Base-by-base conservation (phyloP, 2,888 invertebrate genomes). In the Drosophila longiperda region DNA sequence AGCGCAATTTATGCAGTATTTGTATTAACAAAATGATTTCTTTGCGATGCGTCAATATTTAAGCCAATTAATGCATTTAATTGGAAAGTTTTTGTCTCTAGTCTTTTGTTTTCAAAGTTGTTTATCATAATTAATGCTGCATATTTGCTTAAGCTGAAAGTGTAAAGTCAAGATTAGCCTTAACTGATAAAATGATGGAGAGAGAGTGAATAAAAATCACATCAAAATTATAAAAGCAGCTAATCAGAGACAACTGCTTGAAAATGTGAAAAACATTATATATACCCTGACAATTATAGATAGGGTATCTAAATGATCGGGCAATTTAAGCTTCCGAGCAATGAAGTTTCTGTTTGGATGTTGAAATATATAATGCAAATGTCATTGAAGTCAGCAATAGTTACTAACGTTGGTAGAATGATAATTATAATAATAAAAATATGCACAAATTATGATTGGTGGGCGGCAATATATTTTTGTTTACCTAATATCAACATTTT, bases 61-160 rank as follows among this genome's bases (percentile, higher is more conserved):
- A 61, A 49, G 79, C 36, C 20, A n/a, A 32, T 59, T 42, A 29
- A 42, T 52, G 23, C 32, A 42, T 57, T 52, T 69, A 62, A 40
- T 32, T 20, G 20, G 42, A 32, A 63, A 78, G 83, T 84, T 86
- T 58, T 87, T 58, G 75, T 50, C 78, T 52, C 72, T 67, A 79
- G 89, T 89, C 84, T 76, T 89, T 87, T 77, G 77, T 76, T 63
- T 70, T 26, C 40, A 3, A 1, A 4, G 9, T 15, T 38, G 32
- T 12, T 26, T 23, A 45, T n/a, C 40, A 61, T 55, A 23, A 33
- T 33, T 42, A 55, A 33, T 17, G 17, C 32, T 33, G 54, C 55
- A 23, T 34, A n/a, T 36, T 38, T 64, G 48, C 6, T 12, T 48
- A 48, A 59, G 63, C 60, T 6, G 60, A 64, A 48, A 48, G 42